A percentile compares a stretch with the other conserved stretches of the same genome.
phyloP scores from a whole-genome alignment of 2,113 vertebrate genomes.

The Burhinus bistriatus region DNA sequence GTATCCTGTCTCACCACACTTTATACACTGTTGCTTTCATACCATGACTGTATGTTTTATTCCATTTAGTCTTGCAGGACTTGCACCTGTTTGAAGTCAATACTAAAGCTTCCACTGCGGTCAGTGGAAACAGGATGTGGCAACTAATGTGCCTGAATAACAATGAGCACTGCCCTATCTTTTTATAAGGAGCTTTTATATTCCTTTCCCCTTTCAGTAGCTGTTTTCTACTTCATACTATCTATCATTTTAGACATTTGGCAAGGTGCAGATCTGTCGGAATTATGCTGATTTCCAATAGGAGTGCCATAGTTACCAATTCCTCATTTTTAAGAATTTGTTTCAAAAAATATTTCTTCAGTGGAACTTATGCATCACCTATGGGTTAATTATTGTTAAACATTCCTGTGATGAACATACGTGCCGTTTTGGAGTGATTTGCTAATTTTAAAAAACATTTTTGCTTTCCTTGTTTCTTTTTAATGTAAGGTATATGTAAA shows the following conservation, averaged over 20 bases:
- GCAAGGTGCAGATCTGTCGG: not conserved
- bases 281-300: not conserved
- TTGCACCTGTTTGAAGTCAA: constrained; percentile 59
- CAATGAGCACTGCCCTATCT: not conserved
- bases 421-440: not conserved
- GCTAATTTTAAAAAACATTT: not conserved
- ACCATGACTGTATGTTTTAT: constrained; percentile 20
- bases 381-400: not conserved
- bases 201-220: not conserved
- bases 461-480: not conserved
- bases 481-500: not conserved
- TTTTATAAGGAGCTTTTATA: constrained; percentile 18
- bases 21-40: constrained; percentile 57
- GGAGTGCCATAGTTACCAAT: not conserved
- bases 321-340: not conserved
- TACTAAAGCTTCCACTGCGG: constrained; percentile 16
- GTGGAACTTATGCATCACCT: not conserved
- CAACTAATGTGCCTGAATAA: constrained; percentile 32
- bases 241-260: constrained; percentile 23
- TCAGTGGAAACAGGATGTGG: constrained; percentile 27
- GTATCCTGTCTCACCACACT: constrained; percentile 46
- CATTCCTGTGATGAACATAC: not conserved
- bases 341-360: not conserved
- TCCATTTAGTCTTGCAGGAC: not conserved
- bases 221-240: not conserved